These are phyloP conservation scores for Erythrolamprus reginae DNA, from an alignment of 2,113 vertebrate species.

Conservation along the genomic window DNA sequence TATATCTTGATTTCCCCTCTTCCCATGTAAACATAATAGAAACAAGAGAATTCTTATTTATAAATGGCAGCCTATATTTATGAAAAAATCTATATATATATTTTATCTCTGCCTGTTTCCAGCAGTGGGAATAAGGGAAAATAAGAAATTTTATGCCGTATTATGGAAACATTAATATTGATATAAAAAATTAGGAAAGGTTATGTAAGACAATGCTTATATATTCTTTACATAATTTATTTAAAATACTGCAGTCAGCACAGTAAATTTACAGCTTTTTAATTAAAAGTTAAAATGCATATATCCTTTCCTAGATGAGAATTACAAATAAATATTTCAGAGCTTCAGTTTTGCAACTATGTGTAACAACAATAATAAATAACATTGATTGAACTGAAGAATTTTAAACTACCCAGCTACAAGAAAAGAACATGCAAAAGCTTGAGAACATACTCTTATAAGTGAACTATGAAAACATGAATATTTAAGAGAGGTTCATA, in stretches of 20 bases:
- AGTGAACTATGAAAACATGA: slow-evolving; percentile 31
- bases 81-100: background rate
- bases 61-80: background rate
- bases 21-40: background rate
- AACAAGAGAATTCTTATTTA: background rate
- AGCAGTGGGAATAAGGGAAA: background rate
- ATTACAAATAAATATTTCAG: background rate
- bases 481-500: slow-evolving; percentile 29
- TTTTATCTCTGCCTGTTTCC: background rate
- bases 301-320: background rate
- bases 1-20: background rate
- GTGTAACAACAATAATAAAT: background rate
- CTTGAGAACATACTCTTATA: slow-evolving; percentile 40
- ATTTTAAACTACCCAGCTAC: slow-evolving; percentile 29
- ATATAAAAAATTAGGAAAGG: background rate
- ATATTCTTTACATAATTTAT: background rate
- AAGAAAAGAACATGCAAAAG: slow-evolving; percentile 28
- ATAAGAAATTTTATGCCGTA: background rate
- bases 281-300: background rate
- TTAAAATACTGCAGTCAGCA: background rate
- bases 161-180: background rate
- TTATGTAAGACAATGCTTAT: background rate
- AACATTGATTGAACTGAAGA: slow-evolving; percentile 19
- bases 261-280: background rate
- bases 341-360: background rate